A percentile compares a stretch with the other conserved stretches of the same genome.
Evolutionary conservation across 2,797 vertebrate genomes (phyloP).

Genomic region (Graptemys geographica): DNA sequence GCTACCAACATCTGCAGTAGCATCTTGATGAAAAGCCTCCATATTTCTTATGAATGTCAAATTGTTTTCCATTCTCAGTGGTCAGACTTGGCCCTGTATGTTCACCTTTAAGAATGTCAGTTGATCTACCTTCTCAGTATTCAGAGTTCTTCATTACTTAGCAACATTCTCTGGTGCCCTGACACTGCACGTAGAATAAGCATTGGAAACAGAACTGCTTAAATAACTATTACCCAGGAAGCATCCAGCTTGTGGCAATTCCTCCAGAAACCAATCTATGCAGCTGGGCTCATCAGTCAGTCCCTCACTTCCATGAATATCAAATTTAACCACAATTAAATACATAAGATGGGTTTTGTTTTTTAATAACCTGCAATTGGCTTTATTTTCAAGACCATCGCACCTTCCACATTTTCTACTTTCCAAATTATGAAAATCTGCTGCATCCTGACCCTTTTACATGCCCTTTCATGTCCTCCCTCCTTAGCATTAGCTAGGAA

Average conservation of each 20-base stretch:
- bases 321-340: neutral
- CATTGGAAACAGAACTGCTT: neutral
- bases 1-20: fast-evolving
- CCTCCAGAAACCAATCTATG: neutral
- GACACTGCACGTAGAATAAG: neutral
- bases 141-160: constrained; percentile 3
- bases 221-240: neutral
- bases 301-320: neutral
- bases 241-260: neutral
- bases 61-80: neutral
- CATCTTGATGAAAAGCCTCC: neutral
- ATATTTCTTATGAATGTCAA: neutral
- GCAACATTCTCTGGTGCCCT: neutral
- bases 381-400: neutral
- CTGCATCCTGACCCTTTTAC: neutral
- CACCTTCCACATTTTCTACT: neutral
- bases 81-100: neutral
- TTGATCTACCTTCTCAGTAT: neutral
- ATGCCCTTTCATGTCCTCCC: neutral
- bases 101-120: neutral
- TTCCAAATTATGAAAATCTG: neutral
- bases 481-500: neutral
- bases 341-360: neutral
- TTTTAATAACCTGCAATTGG: neutral
- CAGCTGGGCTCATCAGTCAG: neutral